phyloP scores from a whole-genome alignment of 2,888 invertebrate genomes.

The Orchesellides sinensis region DNA sequence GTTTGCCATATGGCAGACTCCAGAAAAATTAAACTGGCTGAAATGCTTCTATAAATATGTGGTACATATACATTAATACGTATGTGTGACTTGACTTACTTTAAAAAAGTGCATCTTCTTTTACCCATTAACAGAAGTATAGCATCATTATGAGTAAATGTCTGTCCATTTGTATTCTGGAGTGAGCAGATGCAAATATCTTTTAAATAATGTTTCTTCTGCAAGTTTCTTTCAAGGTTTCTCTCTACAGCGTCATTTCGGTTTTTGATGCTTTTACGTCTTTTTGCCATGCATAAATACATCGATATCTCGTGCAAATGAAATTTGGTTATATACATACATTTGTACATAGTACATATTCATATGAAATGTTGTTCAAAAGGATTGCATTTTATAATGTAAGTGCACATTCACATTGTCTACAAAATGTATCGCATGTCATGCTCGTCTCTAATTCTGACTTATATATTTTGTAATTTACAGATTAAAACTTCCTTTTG shows the following conservation, averaged over 20 bases:
- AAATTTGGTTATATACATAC: too few relatives aligned
- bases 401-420: background rate
- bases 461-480: background rate
- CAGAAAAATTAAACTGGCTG: constrained; percentile 8
- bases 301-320: too few relatives aligned
- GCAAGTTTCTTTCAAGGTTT: constrained; percentile 27
- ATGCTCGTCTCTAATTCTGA: background rate
- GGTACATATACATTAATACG: background rate
- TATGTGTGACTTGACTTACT: background rate
- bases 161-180: background rate
- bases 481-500: constrained; percentile 24
- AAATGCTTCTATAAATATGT: too few relatives aligned
- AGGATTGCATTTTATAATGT: background rate
- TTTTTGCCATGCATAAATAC: background rate
- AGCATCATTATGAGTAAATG: background rate
- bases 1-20: constrained; percentile 66
- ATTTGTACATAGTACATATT: background rate
- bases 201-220: constrained; percentile 1
- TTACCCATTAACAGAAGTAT: background rate
- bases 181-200: background rate
- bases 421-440: background rate
- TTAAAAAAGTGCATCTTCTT: constrained; percentile 53
- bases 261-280: background rate
- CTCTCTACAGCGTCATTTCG: constrained; percentile 6
- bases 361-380: background rate